phyloP scores from a whole-genome alignment of 2,113 vertebrate species.

The Saccopteryx bilineata region DNA sequence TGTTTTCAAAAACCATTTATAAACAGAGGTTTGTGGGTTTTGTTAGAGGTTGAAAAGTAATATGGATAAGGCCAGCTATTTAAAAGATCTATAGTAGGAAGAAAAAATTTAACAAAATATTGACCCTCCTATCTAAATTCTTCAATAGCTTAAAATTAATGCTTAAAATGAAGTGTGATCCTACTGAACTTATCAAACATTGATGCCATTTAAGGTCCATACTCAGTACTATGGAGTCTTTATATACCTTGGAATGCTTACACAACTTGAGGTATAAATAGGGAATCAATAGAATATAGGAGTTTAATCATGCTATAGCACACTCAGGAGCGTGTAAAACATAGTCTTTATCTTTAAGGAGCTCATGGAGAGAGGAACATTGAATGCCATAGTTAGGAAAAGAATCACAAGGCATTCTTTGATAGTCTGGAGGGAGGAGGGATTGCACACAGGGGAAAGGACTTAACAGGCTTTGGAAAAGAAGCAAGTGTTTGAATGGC shows the following conservation, averaged over 20 bases:
- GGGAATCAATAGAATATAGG: background rate
- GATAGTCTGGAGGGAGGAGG: background rate
- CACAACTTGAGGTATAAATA: background rate
- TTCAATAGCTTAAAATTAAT: conserved; percentile 33
- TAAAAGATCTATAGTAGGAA: background rate
- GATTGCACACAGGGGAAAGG: background rate
- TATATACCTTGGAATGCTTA: background rate
- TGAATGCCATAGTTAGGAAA: background rate
- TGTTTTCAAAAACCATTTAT: background rate
- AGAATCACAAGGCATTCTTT: background rate
- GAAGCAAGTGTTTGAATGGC: background rate
- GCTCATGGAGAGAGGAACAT: background rate
- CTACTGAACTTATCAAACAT: background rate
- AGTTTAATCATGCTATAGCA: background rate
- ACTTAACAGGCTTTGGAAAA: background rate
- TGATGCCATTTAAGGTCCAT: background rate
- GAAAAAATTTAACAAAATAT: background rate
- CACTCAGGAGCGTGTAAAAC: background rate
- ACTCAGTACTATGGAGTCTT: background rate
- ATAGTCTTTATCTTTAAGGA: background rate
- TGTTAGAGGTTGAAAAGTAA: background rate
- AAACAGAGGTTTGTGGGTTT: background rate
- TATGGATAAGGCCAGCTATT: background rate
- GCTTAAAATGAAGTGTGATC: background rate
- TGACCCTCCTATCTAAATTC: fast-evolving